These are phyloP conservation scores for Eupeodes corollae DNA, from an alignment of 1,140 invertebrate genomes.

Conservation along the genomic window DNA sequence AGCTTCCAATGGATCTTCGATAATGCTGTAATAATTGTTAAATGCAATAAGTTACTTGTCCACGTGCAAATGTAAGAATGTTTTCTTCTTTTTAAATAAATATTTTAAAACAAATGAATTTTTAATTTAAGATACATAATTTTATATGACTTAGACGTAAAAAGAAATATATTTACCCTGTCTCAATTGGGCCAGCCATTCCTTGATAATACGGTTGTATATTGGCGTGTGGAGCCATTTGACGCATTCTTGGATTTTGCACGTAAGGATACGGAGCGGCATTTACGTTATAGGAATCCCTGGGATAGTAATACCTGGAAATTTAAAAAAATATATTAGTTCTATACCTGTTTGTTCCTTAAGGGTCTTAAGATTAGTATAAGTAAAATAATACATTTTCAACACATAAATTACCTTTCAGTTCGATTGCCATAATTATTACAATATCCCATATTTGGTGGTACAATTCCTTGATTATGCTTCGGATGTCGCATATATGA, in stretches of 20 bases:
- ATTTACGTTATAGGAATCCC: neutral
- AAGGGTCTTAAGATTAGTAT: no score
- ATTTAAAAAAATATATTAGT: neutral
- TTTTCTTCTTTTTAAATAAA: no score
- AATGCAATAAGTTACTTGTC: neutral
- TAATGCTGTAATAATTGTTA: slow-evolving; percentile 44
- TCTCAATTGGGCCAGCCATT: slow-evolving; percentile 31
- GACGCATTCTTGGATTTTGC: neutral
- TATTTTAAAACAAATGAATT: no score
- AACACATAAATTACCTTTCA: neutral
- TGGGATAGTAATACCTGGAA: neutral
- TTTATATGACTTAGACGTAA: no score
- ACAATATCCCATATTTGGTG: slow-evolving; percentile 10
- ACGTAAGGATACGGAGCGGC: neutral
- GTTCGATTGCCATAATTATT: neutral
- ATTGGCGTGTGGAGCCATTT: slow-evolving; percentile 7
- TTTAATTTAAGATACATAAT: no score
- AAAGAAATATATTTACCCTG: slow-evolving; percentile 8
- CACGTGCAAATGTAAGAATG: no score
- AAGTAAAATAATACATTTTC: no score
- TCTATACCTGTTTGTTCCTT: no score
- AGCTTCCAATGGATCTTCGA: slow-evolving; percentile 70
- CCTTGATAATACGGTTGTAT: slow-evolving; percentile 34
- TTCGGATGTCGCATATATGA: neutral
- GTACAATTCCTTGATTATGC: slow-evolving; percentile 12